phyloP scores from a whole-genome alignment of 1,140 invertebrate genomes.

The Teleogryllus occipitalis region DNA sequence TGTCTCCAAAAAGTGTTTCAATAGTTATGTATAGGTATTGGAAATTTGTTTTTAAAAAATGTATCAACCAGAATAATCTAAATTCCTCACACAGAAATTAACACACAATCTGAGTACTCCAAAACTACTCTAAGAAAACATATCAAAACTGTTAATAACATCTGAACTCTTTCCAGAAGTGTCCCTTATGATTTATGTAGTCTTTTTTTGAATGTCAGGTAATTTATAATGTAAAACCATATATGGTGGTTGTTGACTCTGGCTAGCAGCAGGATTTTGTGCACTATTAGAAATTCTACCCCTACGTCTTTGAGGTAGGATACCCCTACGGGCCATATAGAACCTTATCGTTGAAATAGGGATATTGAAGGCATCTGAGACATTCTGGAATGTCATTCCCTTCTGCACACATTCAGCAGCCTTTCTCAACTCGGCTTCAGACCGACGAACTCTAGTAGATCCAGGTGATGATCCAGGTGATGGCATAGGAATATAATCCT shows the following conservation, averaged over 20 bases:
- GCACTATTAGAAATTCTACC: slow-evolving; percentile 37
- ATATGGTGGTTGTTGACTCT: slow-evolving; percentile 8
- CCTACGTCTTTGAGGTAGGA: slow-evolving; percentile 61
- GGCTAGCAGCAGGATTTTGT: not conserved
- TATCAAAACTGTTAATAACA: too few species aligned
- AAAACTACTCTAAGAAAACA: too few species aligned
- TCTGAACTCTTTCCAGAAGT: not conserved
- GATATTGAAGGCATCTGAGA: slow-evolving; percentile 74
- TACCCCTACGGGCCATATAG: slow-evolving; percentile 74
- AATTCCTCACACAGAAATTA: too few species aligned
- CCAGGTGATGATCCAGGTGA: not conserved
- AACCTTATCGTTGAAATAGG: slow-evolving; percentile 76
- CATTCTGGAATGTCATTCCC: slow-evolving; percentile 72
- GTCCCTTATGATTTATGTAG: not conserved
- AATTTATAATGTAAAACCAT: slow-evolving; percentile 13
- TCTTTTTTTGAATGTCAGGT: slow-evolving; percentile 8
- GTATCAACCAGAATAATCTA: too few species aligned
- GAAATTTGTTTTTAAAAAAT: too few species aligned
- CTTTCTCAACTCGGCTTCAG: slow-evolving; percentile 63
- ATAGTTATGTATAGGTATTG: too few species aligned
- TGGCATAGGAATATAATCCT: not conserved
- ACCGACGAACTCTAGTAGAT: slow-evolving; percentile 46
- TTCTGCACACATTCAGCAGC: slow-evolving; percentile 70
- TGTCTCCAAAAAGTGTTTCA: too few species aligned
- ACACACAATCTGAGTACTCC: too few species aligned